Evolutionary conservation across 1,140 invertebrate genomes (phyloP).

Genomic region (Camponotus vicinus): DNA sequence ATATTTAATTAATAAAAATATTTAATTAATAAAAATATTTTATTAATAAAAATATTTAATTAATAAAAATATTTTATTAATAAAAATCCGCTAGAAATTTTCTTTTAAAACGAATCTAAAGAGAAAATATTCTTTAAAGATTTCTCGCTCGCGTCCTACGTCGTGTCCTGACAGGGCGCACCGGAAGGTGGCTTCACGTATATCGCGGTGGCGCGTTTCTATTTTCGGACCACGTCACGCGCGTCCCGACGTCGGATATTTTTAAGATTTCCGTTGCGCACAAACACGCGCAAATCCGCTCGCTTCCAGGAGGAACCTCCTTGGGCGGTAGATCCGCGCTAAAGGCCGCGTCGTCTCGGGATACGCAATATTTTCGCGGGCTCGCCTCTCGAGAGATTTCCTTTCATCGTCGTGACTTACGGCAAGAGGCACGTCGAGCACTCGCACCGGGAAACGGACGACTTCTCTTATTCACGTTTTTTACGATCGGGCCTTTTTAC

Average conservation of each 20-base stretch:
- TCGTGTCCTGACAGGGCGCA: conserved; percentile 39
- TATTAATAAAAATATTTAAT: no score
- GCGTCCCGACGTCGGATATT: conserved; percentile 65
- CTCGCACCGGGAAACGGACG: conserved; percentile 19
- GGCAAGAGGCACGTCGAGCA: background rate
- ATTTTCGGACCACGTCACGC: conserved; percentile 40
- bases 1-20: no score
- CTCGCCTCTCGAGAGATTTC: conserved; percentile 43
- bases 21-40: no score
- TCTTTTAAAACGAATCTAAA: conserved; percentile 3
- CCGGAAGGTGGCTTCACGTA: conserved; percentile 8
- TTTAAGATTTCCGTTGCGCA: conserved; percentile 60
- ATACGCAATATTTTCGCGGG: conserved; percentile 62
- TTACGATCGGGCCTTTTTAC: background rate
- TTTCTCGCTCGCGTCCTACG: conserved; percentile 34
- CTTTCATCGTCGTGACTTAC: conserved; percentile 55
- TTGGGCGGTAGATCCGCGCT: conserved; percentile 31
- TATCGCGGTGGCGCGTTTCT: conserved; percentile 30
- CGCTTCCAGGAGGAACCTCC: conserved; percentile 21
- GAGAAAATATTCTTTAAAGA: background rate
- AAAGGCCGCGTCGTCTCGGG: conserved; percentile 17
- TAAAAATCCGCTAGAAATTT: background rate
- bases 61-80: background rate
- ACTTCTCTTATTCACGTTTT: conserved; percentile 61
- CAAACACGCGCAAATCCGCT: conserved; percentile 26